Evolutionary conservation across 2,888 invertebrate genomes (phyloP).

Genomic region (Athetis lepigone): DNA sequence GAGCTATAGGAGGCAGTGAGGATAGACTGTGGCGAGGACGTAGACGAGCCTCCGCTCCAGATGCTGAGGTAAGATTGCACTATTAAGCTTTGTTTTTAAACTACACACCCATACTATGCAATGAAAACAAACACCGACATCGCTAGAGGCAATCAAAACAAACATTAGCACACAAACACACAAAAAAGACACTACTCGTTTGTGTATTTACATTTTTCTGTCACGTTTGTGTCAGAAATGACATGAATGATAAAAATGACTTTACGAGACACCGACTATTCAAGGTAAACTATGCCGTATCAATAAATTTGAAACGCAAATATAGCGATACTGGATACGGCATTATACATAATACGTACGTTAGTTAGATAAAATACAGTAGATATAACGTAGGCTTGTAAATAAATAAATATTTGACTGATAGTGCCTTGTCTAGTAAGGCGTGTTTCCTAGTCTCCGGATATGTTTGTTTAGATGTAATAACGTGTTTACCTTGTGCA

Average conservation of each 20-base stretch:
- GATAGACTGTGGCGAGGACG: constrained; percentile 88
- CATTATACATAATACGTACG: too few relatives aligned
- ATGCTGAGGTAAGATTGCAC: constrained; percentile 84
- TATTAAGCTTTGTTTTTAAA: not conserved
- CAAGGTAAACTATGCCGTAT: constrained; percentile 30
- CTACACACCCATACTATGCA: constrained; percentile 12
- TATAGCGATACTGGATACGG: constrained; percentile 68
- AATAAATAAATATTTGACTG: constrained; percentile 61
- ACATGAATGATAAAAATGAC: too few relatives aligned
- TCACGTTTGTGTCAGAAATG: too few relatives aligned
- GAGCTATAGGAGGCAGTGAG: constrained; percentile 94
- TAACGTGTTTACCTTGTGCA: constrained; percentile 13
- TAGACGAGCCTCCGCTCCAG: constrained; percentile 86
- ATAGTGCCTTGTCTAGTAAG: constrained; percentile 32
- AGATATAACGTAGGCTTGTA: constrained; percentile 56
- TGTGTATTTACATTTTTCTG: constrained; percentile 24
- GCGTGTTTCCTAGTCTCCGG: constrained; percentile 11
- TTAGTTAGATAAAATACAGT: constrained; percentile 32
- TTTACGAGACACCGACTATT: constrained; percentile 42
- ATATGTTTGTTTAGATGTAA: constrained; percentile 1
- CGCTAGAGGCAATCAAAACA: constrained; percentile 35
- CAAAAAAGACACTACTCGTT: constrained; percentile 9
- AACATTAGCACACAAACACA: constrained; percentile 19
- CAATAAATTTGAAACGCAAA: constrained; percentile 46
- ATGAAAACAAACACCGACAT: constrained; percentile 23